Percentiles rank a stretch among this genome's conserved stretches.
Evolutionary conservation across 2,888 invertebrate species (phyloP).

Genomic region (Autographa gamma): DNA sequence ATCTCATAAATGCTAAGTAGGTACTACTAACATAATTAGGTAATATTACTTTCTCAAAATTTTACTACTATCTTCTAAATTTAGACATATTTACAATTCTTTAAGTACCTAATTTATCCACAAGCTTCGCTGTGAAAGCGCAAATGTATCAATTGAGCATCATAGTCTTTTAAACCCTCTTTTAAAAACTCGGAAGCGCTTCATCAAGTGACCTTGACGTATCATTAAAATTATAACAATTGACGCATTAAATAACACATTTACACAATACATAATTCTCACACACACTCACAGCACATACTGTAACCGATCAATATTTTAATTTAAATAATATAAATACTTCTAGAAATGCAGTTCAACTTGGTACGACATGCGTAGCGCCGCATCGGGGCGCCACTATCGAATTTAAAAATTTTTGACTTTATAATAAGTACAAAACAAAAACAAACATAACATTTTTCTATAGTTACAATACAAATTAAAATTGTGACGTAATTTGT

Average conservation of each 20-base stretch:
- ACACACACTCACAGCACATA: constrained; percentile 86
- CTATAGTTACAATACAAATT: constrained; percentile 80
- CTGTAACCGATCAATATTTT: constrained; percentile 82
- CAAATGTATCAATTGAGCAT: constrained; percentile 86
- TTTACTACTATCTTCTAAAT: constrained; percentile 84
- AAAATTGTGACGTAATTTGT: constrained; percentile 87
- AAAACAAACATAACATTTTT: constrained; percentile 86
- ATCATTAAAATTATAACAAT: constrained; percentile 79
- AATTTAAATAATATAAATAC: constrained; percentile 87
- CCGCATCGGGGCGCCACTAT: constrained; percentile 69
- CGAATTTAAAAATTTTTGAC: constrained; percentile 78
- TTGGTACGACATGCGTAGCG: constrained; percentile 85
- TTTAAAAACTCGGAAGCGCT: constrained; percentile 76
- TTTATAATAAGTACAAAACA: constrained; percentile 83
- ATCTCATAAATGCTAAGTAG: constrained; percentile 87
- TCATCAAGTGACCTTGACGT: constrained; percentile 69
- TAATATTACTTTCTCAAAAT: constrained; percentile 77
- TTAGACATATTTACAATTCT: constrained; percentile 85
- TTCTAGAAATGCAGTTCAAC: constrained; percentile 87
- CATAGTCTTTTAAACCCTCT: constrained; percentile 72
- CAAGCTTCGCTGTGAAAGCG: constrained; percentile 85
- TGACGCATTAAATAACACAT: constrained; percentile 86
- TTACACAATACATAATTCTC: constrained; percentile 81
- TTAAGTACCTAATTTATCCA: constrained; percentile 75
- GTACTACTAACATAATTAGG: constrained; percentile 83